Conservation (phyloP, 2,113 vertebrate genomes). For the Halcyon malimbica region DNA sequence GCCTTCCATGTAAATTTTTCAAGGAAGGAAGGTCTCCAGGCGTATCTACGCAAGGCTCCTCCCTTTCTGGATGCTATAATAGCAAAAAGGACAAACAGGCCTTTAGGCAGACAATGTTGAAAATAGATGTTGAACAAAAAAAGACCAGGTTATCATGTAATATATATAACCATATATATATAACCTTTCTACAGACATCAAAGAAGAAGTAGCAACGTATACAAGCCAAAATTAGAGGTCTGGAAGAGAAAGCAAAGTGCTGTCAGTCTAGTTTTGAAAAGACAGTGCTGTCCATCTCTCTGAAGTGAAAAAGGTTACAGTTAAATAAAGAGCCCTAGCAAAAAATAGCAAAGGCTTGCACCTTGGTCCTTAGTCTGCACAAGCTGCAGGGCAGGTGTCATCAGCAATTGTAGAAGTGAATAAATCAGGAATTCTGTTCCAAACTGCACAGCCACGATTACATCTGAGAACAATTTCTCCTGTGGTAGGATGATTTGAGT, state of each 20-base stretch:
- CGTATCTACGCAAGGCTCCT: neutral
- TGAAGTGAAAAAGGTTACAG: neutral
- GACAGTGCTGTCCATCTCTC: neutral
- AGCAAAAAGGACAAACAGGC: neutral
- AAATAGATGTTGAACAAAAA: neutral
- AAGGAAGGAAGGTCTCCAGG: neutral
- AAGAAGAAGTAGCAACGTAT: neutral
- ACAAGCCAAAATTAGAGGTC: neutral
- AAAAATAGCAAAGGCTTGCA: neutral
- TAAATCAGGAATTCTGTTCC: neutral
- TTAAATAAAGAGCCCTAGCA: neutral
- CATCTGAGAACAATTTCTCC: neutral
- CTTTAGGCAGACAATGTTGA: neutral
- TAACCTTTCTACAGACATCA: neutral
- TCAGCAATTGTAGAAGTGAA: neutral
- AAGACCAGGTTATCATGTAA: neutral
- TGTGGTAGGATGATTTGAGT: neutral
- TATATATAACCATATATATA: too few relatives aligned
- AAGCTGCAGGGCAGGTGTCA: neutral
- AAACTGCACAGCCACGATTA: neutral
- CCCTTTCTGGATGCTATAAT: neutral
- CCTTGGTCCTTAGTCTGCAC: neutral
- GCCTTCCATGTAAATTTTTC: neutral
- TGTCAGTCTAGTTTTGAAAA: neutral
- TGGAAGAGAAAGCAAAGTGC: neutral